A percentile compares a stretch with the other conserved stretches of the same genome.
These are phyloP conservation scores for Acleris emargana DNA, from an alignment of 2,888 invertebrate species.

Conservation along the genomic window DNA sequence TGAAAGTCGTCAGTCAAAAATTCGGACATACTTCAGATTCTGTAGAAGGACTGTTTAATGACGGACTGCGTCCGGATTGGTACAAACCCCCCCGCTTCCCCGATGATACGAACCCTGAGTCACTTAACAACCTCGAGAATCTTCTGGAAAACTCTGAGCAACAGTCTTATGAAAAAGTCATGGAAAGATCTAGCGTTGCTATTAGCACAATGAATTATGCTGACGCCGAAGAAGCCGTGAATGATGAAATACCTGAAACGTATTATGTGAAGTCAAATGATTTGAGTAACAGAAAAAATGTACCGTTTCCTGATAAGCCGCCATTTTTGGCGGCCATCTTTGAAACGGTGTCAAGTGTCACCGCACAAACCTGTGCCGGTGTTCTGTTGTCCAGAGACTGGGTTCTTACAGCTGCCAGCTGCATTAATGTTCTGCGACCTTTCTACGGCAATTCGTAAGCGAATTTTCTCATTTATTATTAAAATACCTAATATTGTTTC, in stretches of 20 bases:
- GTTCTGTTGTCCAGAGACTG: conserved; percentile 51
- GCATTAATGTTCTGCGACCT: conserved; percentile 50
- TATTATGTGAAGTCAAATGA: not conserved
- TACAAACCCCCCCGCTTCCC: conserved; percentile 26
- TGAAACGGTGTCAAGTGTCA: conserved; percentile 55
- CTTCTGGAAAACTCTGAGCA: conserved; percentile 24
- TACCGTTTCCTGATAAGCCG: conserved; percentile 40
- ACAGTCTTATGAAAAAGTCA: conserved; percentile 13
- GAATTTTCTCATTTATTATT: not conserved
- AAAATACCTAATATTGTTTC: not conserved
- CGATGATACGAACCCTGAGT: conserved; percentile 32
- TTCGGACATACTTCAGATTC: not conserved
- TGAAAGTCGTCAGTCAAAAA: conserved; percentile 22
- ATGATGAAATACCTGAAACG: not conserved
- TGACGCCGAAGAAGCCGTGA: conserved; percentile 6
- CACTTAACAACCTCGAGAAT: conserved; percentile 26
- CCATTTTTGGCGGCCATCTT: conserved; percentile 59
- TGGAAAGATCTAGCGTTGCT: conserved; percentile 1
- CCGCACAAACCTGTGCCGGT: conserved; percentile 60
- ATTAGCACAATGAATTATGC: not conserved
- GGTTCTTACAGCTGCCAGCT: conserved; percentile 57
- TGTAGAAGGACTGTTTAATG: conserved; percentile 1
- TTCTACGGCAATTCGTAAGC: conserved; percentile 42
- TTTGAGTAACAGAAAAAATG: not conserved
- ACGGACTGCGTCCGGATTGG: conserved; percentile 8